These are phyloP conservation scores for Nysson spinosus DNA, from an alignment of 2,888 invertebrate species.

Conservation along the genomic window DNA sequence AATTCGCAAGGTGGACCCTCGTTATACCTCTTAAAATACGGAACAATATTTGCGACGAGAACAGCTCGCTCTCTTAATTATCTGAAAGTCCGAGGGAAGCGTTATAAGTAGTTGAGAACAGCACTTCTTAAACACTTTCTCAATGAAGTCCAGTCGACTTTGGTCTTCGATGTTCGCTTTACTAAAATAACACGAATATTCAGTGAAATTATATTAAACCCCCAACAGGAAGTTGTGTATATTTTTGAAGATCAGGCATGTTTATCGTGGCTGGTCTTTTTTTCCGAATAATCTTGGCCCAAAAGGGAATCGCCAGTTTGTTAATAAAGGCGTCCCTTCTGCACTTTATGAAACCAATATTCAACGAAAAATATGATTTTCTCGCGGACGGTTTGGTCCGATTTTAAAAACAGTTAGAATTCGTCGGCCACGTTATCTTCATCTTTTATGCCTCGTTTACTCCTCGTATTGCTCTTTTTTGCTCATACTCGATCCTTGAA, in stretches of 20 bases:
- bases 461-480: conserved; percentile 2
- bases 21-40: conserved; percentile 29
- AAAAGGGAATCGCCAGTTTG: conserved; percentile 2
- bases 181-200: conserved; percentile 16
- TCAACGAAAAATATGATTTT: conserved; percentile 26
- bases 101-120: conserved; percentile 13
- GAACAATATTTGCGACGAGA: conserved; percentile 24
- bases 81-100: conserved; percentile 22
- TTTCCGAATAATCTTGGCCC: conserved; percentile 12
- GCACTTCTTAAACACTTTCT: conserved; percentile 15
- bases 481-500: too few species aligned
- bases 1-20: conserved; percentile 24
- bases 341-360: conserved; percentile 12
- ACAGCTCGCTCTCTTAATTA: conserved; percentile 31
- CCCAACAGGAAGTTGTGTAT: conserved; percentile 19
- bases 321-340: conserved; percentile 8
- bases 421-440: conserved; percentile 17
- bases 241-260: conserved; percentile 16
- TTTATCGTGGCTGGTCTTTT: conserved; percentile 32
- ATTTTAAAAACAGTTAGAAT: conserved; percentile 38
- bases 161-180: conserved; percentile 5
- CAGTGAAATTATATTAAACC: conserved; percentile 9
- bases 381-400: not conserved
- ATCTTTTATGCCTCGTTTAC: conserved; percentile 34
- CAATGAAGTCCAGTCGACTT: not conserved